Percentiles rank a stretch among this genome's conserved stretches.
These are phyloP conservation scores for Byasa hedistus DNA, from an alignment of 2,888 invertebrate genomes.

Conservation along the genomic window DNA sequence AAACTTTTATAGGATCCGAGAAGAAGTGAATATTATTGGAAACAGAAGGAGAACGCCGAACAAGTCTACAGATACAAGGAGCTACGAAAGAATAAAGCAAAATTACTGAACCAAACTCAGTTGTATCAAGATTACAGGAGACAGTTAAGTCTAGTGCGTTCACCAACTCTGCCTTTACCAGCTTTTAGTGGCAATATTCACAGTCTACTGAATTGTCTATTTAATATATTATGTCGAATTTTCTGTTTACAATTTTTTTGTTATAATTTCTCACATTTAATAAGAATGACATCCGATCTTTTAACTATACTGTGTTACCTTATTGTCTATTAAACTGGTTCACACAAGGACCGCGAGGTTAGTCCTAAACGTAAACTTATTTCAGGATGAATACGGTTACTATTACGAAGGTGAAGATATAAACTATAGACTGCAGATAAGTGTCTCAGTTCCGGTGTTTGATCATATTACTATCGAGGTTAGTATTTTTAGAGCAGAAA, in stretches of 20 bases:
- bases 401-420: slow-evolving; percentile 66
- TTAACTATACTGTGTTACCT: no score
- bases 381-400: slow-evolving; percentile 58
- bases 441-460: slow-evolving; percentile 68
- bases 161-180: no score
- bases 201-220: no score
- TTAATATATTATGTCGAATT: no score
- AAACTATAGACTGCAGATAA: slow-evolving; percentile 66
- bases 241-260: no score
- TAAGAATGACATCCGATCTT: no score
- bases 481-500: slow-evolving; percentile 9
- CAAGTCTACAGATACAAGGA: slow-evolving; percentile 59
- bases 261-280: no score
- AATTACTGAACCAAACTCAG: slow-evolving; percentile 49
- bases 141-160: slow-evolving; percentile 56
- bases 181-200: no score
- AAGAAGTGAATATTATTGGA: slow-evolving; percentile 64
- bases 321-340: neutral
- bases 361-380: neutral
- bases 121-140: slow-evolving; percentile 54
- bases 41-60: slow-evolving; percentile 60
- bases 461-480: slow-evolving; percentile 63
- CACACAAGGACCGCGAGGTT: neutral
- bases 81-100: slow-evolving; percentile 55
- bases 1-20: slow-evolving; percentile 59